Conservation (phyloP, 2,888 invertebrate species). For the Apamea monoglypha region DNA sequence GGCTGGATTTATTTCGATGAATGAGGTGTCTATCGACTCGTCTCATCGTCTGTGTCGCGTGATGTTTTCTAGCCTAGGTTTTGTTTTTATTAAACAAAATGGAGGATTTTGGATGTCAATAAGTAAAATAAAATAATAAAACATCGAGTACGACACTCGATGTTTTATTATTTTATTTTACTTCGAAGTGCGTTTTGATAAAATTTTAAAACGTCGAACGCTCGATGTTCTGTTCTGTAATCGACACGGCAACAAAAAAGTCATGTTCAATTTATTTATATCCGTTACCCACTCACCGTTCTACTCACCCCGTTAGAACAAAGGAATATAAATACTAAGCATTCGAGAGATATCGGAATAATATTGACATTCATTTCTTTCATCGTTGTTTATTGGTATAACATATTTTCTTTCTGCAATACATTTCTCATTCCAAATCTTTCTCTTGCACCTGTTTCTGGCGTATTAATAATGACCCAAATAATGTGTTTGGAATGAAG, state of each 20-base stretch:
- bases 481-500: slow-evolving; percentile 19
- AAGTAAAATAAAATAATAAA: too few relatives aligned
- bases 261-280: neutral
- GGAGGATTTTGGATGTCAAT: too few relatives aligned
- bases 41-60: too few relatives aligned
- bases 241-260: neutral
- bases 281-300: neutral
- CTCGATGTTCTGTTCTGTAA: too few relatives aligned
- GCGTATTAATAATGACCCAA: slow-evolving; percentile 1
- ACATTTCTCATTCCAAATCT: slow-evolving; percentile 30
- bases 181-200: too few relatives aligned
- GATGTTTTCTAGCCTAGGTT: too few relatives aligned
- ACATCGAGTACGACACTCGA: too few relatives aligned
- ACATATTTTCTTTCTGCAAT: slow-evolving; percentile 24
- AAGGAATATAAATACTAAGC: slow-evolving; percentile 13
- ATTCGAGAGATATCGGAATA: slow-evolving; percentile 13
- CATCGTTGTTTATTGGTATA: slow-evolving; percentile 18
- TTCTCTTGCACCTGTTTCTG: slow-evolving; percentile 31
- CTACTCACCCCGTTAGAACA: slow-evolving; percentile 13
- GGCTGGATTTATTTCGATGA: neutral
- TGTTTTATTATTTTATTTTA: too few relatives aligned
- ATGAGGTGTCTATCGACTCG: neutral
- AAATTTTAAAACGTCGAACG: too few relatives aligned
- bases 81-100: too few relatives aligned
- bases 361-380: slow-evolving; percentile 32